Conservation (phyloP, 2,113 vertebrate genomes). For the Hirundichthys speculiger region DNA sequence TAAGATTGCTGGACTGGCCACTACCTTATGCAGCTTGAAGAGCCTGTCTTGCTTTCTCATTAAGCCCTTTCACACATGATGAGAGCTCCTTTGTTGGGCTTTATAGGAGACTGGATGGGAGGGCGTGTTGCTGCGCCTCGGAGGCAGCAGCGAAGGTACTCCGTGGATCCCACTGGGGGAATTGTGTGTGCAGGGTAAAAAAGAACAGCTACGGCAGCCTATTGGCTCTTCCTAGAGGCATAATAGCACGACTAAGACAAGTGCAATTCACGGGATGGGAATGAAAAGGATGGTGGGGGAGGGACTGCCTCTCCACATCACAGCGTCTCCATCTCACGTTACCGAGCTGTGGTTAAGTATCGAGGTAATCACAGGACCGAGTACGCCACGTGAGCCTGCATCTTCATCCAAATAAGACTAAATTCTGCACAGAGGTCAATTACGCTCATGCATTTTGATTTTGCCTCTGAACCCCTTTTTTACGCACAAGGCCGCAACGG, state of each 20-base stretch:
- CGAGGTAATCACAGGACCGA: slow-evolving; percentile 15
- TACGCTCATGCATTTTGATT: background rate
- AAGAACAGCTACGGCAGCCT: background rate
- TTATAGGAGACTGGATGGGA: background rate
- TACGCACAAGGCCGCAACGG: background rate
- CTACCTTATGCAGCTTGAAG: background rate
- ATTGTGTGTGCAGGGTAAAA: background rate
- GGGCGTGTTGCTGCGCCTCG: background rate
- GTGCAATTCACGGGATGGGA: background rate
- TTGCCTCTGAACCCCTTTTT: background rate
- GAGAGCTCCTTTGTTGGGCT: background rate
- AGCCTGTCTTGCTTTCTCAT: slow-evolving; percentile 10
- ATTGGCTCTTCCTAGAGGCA: background rate
- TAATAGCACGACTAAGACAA: background rate
- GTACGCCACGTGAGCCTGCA: slow-evolving; percentile 19
- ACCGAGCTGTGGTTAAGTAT: slow-evolving; percentile 29
- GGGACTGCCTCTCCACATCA: slow-evolving; percentile 31
- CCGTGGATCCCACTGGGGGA: no score
- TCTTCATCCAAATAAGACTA: slow-evolving; percentile 21
- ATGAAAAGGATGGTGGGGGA: slow-evolving; percentile 32
- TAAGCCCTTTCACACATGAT: background rate
- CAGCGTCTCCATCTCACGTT: slow-evolving; percentile 48
- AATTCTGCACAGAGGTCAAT: slow-evolving; percentile 9
- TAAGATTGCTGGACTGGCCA: background rate
- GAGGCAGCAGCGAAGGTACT: no score